phyloP scores from a whole-genome alignment of 2,797 vertebrate genomes.

The Rhincodon typus region DNA sequence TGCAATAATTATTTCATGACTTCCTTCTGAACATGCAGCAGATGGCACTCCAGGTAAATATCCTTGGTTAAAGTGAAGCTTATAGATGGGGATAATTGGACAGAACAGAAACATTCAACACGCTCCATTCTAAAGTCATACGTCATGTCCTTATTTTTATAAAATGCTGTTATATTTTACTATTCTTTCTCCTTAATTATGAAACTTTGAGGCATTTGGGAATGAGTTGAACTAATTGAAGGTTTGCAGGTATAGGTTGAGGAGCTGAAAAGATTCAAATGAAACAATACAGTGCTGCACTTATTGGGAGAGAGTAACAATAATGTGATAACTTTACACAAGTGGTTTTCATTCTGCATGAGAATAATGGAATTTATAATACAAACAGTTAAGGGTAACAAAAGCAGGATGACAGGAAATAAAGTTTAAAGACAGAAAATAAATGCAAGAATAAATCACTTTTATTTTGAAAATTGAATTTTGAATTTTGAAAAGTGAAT shows the following conservation, averaged over 20 bases:
- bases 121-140: background rate
- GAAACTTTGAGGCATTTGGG: background rate
- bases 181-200: background rate
- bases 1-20: background rate
- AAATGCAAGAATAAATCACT: background rate
- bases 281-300: background rate
- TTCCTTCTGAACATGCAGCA: background rate
- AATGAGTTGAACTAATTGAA: background rate
- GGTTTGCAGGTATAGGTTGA: background rate
- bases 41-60: constrained; percentile 25
- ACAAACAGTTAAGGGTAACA: background rate
- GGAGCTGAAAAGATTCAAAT: background rate
- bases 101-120: background rate
- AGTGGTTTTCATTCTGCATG: background rate
- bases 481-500: background rate
- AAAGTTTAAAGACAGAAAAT: background rate
- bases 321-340: background rate
- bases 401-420: background rate
- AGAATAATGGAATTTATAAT: background rate
- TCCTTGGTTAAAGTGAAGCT: background rate
- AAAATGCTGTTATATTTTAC: background rate
- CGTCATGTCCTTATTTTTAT: background rate
- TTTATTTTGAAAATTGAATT: background rate
- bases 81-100: background rate
- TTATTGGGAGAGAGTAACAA: background rate